Evolutionary conservation across 92 coral and sea anemone species (phyloP).

Genomic region (Palythoa caribaeorum): DNA sequence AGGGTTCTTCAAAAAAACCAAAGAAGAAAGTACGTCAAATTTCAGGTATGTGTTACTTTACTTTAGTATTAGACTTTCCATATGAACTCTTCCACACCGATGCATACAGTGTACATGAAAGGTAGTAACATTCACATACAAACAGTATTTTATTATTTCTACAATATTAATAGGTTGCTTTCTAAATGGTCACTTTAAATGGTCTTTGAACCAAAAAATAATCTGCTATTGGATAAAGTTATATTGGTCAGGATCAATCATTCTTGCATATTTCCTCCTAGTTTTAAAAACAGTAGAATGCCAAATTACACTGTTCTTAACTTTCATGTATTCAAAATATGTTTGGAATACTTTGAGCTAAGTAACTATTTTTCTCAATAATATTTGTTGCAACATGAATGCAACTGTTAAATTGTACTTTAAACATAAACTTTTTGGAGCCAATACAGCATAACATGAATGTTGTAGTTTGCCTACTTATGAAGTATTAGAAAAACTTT

Average conservation of each 20-base stretch:
- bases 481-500: conserved; percentile 2
- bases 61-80: not conserved
- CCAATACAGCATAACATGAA: conserved; percentile 1
- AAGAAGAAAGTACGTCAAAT: conserved; percentile 14
- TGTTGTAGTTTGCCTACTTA: not conserved
- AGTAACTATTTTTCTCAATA: conserved; percentile 5
- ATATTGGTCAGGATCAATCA: conserved; percentile 4
- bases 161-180: conserved; percentile 9
- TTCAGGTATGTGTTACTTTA: conserved; percentile 26
- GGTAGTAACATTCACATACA: conserved; percentile 3
- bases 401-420: conserved; percentile 6
- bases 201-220: not conserved
- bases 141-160: not conserved
- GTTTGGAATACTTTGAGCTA: conserved; percentile 7
- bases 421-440: not conserved
- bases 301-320: conserved; percentile 2
- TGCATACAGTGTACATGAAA: conserved; percentile 4
- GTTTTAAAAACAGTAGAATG: conserved; percentile 9
- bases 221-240: conserved; percentile 6
- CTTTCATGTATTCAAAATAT: conserved; percentile 5
- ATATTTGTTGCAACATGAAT: conserved; percentile 2
- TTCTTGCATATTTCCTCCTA: conserved; percentile 1
- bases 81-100: conserved; percentile 6
- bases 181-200: conserved; percentile 5
- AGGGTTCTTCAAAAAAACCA: conserved; percentile 12